phyloP scores from a whole-genome alignment of 2,113 vertebrate species.

The Jacana jacana region DNA sequence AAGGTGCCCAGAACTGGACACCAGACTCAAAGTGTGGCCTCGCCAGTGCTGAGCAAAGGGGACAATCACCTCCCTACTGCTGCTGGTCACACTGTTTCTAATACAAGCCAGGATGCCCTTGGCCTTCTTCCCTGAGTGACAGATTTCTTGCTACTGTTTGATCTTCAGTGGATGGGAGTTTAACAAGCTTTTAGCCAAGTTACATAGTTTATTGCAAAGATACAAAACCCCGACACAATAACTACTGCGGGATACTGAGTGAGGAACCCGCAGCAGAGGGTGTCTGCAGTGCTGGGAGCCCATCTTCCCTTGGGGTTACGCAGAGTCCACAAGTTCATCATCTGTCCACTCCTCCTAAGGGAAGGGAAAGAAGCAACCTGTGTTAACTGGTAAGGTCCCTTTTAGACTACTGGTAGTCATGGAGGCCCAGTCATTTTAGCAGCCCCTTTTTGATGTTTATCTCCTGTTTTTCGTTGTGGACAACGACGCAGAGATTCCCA shows the following conservation, averaged over 20 bases:
- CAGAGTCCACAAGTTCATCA: constrained; percentile 78
- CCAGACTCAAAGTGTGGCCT: too few species aligned
- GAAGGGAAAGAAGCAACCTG: background rate
- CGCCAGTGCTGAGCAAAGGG: too few species aligned
- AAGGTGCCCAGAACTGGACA: too few species aligned
- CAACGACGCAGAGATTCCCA: background rate
- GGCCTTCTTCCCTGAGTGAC: background rate
- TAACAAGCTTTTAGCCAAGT: fast-evolving
- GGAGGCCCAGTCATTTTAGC: background rate
- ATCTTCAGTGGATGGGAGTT: background rate
- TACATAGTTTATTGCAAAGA: background rate
- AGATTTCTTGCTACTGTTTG: background rate
- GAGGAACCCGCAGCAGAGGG: background rate
- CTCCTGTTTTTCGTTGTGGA: background rate
- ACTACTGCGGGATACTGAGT: background rate
- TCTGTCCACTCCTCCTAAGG: constrained; percentile 90
- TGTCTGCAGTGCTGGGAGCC: background rate
- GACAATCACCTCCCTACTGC: too few species aligned
- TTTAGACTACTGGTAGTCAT: background rate
- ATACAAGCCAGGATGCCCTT: too few species aligned
- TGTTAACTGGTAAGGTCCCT: too few species aligned
- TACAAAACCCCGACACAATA: background rate
- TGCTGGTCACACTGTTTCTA: too few species aligned
- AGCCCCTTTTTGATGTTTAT: background rate
- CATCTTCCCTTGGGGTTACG: background rate